Evolutionary conservation across 2,888 invertebrate species (phyloP).

Genomic region (Eupithecia abbreviata): DNA sequence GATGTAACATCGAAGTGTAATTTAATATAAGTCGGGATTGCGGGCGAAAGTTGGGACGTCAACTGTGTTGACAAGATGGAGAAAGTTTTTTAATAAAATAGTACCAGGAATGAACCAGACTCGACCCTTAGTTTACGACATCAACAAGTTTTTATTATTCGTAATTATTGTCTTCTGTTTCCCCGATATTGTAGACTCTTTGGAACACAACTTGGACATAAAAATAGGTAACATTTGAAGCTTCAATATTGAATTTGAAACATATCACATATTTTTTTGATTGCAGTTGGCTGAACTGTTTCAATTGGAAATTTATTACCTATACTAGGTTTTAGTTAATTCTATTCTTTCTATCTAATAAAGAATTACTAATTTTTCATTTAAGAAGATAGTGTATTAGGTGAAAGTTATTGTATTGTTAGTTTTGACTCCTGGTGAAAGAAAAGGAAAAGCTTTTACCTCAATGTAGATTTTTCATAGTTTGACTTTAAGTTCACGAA

Average conservation of each 20-base stretch:
- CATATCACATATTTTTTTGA: too few relatives aligned
- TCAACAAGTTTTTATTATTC: constrained; percentile 59
- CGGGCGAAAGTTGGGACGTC: constrained; percentile 54
- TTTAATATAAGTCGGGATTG: constrained; percentile 69
- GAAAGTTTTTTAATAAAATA: constrained; percentile 77
- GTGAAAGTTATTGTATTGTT: background rate
- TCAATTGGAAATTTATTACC: too few relatives aligned
- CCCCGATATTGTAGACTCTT: background rate
- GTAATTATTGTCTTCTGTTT: constrained; percentile 39
- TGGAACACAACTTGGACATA: background rate
- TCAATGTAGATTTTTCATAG: background rate
- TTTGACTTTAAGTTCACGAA: background rate
- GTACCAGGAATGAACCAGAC: constrained; percentile 51
- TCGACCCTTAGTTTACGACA: constrained; percentile 55
- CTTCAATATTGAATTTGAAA: too few relatives aligned
- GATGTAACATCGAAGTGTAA: too few relatives aligned
- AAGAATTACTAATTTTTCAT: background rate
- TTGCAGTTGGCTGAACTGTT: too few relatives aligned
- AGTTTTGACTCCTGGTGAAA: background rate
- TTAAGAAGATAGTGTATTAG: background rate
- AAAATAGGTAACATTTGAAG: background rate
- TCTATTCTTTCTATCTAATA: too few relatives aligned
- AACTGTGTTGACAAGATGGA: constrained; percentile 64
- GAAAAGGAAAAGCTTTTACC: background rate
- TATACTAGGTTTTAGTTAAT: too few relatives aligned